Evolutionary conservation across 1,140 invertebrate genomes (phyloP), one percentile per base, ranked within the genome.

Genomic region (Plectrocnemia conspersa): DNA sequence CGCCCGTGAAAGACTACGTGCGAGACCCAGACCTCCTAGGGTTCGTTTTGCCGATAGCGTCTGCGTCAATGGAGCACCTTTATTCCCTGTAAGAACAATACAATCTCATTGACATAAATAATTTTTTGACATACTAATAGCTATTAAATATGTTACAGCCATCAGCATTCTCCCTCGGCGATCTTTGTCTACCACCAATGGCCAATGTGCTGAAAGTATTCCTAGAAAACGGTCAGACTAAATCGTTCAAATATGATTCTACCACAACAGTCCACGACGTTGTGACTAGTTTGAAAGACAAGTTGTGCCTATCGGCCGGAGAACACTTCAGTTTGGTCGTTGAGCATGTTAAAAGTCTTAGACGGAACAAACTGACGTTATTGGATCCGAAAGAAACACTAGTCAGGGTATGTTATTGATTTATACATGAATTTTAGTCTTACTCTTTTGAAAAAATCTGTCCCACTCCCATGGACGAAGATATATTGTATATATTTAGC

Each of bases 211-310:
- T 95, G 19, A 93, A 94, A 74, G 90, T 92, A 25, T 95, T 93
- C 67, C 75, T 95, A 19, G 93, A 96, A 72, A 96, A 95, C 68
- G 91, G 92, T 2, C 92, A 95, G 72, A 95, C 92, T 2, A 94
- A 94, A 70, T 93, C 90, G n/a, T 96, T 96, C 71, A 94, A 94
- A 68, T 96, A 96, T 68, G 91, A 96, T 72, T 81, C 84, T 19
- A 88, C 82, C 41, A 96, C 92, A 11, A 90, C 88, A 2, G 91
- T 95, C 1, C 82, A 87, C 59, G 89, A 94, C 72, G 91, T 96
- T 40, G 79, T 94, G 6, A 77, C 82, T 47, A 91, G 88, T 9
- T 71, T 96, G 42, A 83, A 89, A 67, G 85, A 89, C 64, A 95
- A 95, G 70, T 76, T 95, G 15, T 88, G 85, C 53, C 81, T 95